These are phyloP conservation scores for Nomada ruficornis DNA, from an alignment of 2,888 invertebrate species.

Conservation along the genomic window DNA sequence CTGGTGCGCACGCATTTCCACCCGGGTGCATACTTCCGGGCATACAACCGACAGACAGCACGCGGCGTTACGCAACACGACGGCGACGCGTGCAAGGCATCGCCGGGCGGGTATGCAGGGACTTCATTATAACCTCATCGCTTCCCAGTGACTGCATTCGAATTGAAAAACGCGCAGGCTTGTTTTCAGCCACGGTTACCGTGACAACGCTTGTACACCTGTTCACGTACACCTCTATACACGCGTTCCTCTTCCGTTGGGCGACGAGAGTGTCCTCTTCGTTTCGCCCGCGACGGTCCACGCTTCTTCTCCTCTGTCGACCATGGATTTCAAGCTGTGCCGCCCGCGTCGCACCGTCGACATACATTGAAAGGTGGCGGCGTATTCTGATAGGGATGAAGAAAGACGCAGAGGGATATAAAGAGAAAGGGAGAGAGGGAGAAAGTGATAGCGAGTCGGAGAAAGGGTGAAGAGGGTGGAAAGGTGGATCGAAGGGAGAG, in stretches of 20 bases:
- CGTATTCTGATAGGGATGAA: slow-evolving; percentile 42
- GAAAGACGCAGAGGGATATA: slow-evolving; percentile 34
- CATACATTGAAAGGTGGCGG: slow-evolving; percentile 66
- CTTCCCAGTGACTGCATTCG: slow-evolving; percentile 74
- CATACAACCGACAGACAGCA: slow-evolving; percentile 38
- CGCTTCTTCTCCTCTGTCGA: slow-evolving; percentile 51
- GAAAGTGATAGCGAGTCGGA: slow-evolving; percentile 1
- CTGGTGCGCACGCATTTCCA: not conserved
- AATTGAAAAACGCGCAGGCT: slow-evolving; percentile 76
- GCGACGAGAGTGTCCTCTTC: not conserved
- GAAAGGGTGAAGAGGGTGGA: slow-evolving; percentile 38
- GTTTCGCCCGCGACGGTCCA: slow-evolving; percentile 23
- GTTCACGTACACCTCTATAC: slow-evolving; percentile 1
- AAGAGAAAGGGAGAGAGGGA: slow-evolving; percentile 6
- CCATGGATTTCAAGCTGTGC: slow-evolving; percentile 47
- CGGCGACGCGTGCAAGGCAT: slow-evolving; percentile 38
- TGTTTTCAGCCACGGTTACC: slow-evolving; percentile 76
- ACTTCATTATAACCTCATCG: slow-evolving; percentile 76
- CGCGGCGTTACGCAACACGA: slow-evolving; percentile 64
- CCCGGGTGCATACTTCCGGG: slow-evolving; percentile 2
- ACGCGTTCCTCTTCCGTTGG: slow-evolving; percentile 26
- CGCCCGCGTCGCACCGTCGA: slow-evolving; percentile 52
- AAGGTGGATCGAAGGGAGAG: not conserved
- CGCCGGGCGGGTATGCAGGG: slow-evolving; percentile 50
- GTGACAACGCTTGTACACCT: slow-evolving; percentile 70